Evolutionary conservation across 2,113 vertebrate genomes (phyloP).

Genomic region (Eonycteris spelaea): DNA sequence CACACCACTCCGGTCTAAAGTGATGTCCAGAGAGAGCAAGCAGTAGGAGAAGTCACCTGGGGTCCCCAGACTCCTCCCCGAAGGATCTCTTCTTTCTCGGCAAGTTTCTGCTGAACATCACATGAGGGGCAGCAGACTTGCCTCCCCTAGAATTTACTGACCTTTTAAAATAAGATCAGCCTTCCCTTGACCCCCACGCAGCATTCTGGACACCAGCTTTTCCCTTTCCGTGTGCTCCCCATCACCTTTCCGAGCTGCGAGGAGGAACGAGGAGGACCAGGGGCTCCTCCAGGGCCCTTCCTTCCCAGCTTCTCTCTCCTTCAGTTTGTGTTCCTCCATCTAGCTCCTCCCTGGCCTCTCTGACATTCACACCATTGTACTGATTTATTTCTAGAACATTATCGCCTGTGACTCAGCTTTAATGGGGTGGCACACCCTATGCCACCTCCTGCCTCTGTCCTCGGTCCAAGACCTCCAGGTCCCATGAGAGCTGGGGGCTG

Average conservation of each 20-base stretch:
- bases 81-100: neutral
- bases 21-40: neutral
- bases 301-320: neutral
- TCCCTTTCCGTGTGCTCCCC: neutral
- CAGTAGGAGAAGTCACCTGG: neutral
- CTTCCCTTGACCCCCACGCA: no score
- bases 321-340: neutral
- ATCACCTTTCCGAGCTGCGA: neutral
- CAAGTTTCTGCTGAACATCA: neutral
- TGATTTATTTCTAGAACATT: neutral
- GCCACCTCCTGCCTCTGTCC: neutral
- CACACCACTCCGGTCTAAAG: neutral
- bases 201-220: neutral
- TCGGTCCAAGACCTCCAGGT: neutral
- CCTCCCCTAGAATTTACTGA: neutral
- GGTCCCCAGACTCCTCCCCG: neutral
- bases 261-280: neutral
- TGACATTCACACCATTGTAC: neutral
- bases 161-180: neutral
- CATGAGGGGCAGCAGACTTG: accelerated
- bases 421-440: accelerated
- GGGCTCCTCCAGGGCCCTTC: neutral
- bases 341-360: neutral
- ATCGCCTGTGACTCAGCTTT: neutral
- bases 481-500: neutral